These are phyloP conservation scores for Ceratosolen fusciceps DNA, from an alignment of 1,140 invertebrate genomes.

Conservation along the genomic window DNA sequence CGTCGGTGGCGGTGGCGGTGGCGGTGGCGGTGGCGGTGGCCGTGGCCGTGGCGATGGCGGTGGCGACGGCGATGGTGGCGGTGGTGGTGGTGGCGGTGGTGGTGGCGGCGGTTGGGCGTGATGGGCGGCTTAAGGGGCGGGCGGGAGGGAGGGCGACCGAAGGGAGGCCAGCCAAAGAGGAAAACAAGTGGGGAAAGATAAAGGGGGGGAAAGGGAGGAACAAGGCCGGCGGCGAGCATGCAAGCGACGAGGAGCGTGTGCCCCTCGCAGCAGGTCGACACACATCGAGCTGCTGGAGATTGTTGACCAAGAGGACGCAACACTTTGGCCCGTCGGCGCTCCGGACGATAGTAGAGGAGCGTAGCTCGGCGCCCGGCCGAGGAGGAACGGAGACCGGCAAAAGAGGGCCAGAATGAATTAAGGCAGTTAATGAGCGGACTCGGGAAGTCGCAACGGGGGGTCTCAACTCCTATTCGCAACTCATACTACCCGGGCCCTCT, in stretches of 20 bases:
- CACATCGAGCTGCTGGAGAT: conserved; percentile 46
- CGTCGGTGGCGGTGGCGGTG: background rate
- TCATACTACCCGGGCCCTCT: background rate
- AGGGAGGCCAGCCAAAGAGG: background rate
- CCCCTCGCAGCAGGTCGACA: background rate
- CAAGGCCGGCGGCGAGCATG: conserved; percentile 47
- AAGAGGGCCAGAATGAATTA: conserved; percentile 29
- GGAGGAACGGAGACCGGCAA: conserved; percentile 52
- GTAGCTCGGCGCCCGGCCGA: conserved; percentile 22
- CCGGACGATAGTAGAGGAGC: conserved; percentile 32
- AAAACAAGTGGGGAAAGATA: background rate
- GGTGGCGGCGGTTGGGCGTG: no score
- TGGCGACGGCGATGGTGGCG: background rate
- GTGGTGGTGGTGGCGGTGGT: no score
- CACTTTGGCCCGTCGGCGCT: conserved; percentile 48
- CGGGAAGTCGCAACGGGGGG: conserved; percentile 50
- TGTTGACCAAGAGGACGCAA: conserved; percentile 48
- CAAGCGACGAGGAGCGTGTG: conserved; percentile 49
- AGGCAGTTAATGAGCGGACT: conserved; percentile 70
- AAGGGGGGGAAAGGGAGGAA: background rate
- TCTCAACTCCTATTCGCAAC: background rate
- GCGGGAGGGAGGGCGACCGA: conserved; percentile 29
- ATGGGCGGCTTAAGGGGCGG: no score
- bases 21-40: background rate
- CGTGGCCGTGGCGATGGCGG: background rate